Evolutionary conservation across 2,888 invertebrate species (phyloP), one percentile per base, ranked within the genome.

Genomic region (Girardia tigrina): DNA sequence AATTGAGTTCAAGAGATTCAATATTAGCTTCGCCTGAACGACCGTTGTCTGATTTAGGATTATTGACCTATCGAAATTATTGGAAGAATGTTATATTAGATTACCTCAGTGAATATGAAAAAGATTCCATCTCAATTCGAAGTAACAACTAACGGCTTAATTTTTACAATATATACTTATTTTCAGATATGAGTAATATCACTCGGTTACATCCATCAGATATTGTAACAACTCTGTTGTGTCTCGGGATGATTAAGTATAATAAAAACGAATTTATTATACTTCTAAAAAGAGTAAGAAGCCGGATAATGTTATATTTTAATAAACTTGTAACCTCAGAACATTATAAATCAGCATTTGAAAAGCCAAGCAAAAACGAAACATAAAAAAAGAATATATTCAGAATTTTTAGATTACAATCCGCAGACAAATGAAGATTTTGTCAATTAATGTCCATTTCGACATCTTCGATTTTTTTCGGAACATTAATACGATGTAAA

Each of bases 11-110:
- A 82, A 90, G 90, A 69, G 98, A 99, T 86, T 91, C 91, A 78
- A 97, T 95, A 87, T 91, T 97, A 76, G 98, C 98, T n/a, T 95
- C 95, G 0, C 98, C 98, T 0, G 98, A 99, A 85, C 94, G 95
- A 80, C 98, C 98, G 0, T 87, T 98, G 42, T 95, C 95, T 72
- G 97, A 99, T 85, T 88, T 97, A 77, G 98, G 98, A 16, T 88
- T 98, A 75, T 91, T 97, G 82, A 94, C 94, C 23, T 98, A 98
- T 86, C 88, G 97, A 28, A 94, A 93, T 72, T 98, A 98, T 86
- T 99, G 98, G 98, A 94, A 94, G 84, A 93, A 94, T 84, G 93
- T 94, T 0, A 86, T 98, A 4, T 86, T 98, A 76, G 90, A 91
- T 81, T 90, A 94, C 82, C 87, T 98, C 76, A 92, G 92, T 83